These are phyloP conservation scores for Brachionichthys hirsutus DNA, from an alignment of 2,113 vertebrate genomes.

Conservation along the genomic window DNA sequence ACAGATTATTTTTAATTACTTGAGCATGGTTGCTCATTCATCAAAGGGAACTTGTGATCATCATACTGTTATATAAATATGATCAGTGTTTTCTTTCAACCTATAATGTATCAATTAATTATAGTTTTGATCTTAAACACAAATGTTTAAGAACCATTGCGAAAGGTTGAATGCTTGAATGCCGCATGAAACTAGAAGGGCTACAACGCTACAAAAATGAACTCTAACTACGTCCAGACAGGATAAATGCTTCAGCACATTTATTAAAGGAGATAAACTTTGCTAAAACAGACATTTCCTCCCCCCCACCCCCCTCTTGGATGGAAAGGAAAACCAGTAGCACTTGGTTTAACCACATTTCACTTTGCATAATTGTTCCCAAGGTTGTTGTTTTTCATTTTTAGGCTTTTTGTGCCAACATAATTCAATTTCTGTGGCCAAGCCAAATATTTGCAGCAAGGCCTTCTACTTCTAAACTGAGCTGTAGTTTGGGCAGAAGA, in stretches of 20 bases:
- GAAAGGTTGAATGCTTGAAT: slow-evolving; percentile 15
- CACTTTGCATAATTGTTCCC: slow-evolving; percentile 79
- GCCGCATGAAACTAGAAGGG: slow-evolving; percentile 7
- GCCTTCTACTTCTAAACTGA: slow-evolving; percentile 74
- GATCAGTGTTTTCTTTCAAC: too few species aligned
- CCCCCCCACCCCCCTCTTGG: slow-evolving; percentile 51
- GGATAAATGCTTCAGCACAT: slow-evolving; percentile 53
- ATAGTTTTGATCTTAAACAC: too few species aligned
- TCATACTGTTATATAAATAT: too few species aligned
- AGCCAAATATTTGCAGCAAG: slow-evolving; percentile 79
- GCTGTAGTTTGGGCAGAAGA: slow-evolving; percentile 62
- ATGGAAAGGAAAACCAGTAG: slow-evolving; percentile 75
- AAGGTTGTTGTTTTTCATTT: slow-evolving; percentile 76
- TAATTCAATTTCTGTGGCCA: slow-evolving; percentile 76
- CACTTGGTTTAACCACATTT: slow-evolving; percentile 73
- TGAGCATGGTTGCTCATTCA: too few species aligned
- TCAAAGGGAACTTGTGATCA: too few species aligned
- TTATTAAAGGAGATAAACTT: slow-evolving; percentile 64
- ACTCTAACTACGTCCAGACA: slow-evolving; percentile 26
- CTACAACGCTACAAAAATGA: slow-evolving; percentile 36
- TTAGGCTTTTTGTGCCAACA: slow-evolving; percentile 71
- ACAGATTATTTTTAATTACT: too few species aligned
- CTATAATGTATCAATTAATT: too few species aligned
- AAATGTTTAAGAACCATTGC: background rate
- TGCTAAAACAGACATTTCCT: slow-evolving; percentile 41